These are phyloP conservation scores for Sclerodermus sp. DNA, from an alignment of 2,888 invertebrate species.

Conservation along the genomic window DNA sequence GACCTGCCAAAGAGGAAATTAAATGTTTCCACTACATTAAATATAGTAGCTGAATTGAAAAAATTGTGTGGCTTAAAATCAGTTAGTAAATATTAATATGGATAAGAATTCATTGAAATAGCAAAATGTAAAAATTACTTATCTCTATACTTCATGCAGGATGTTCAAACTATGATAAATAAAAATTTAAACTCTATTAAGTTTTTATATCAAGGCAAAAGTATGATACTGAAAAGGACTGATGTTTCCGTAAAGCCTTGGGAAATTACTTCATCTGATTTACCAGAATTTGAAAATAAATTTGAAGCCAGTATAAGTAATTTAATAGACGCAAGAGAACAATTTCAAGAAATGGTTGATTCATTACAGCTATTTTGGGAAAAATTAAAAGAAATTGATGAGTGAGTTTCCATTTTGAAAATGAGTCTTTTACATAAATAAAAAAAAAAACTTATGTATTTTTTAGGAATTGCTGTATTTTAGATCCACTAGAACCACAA, in stretches of 20 bases:
- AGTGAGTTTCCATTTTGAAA: conserved; percentile 28
- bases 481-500: conserved; percentile 47
- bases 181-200: conserved; percentile 35
- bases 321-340: conserved; percentile 29
- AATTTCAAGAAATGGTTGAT: conserved; percentile 36
- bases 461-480: conserved; percentile 47
- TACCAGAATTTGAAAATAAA: conserved; percentile 34
- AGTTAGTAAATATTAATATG: conserved; percentile 36
- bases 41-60: conserved; percentile 36
- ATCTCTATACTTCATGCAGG: conserved; percentile 20
- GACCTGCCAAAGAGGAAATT: neutral
- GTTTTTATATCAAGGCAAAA: conserved; percentile 35
- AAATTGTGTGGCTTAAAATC: conserved; percentile 28
- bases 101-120: neutral
- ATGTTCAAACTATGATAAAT: conserved; percentile 32
- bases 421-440: conserved; percentile 3
- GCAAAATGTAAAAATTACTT: neutral
- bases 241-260: conserved; percentile 13
- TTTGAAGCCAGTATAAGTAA: conserved; percentile 31
- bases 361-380: conserved; percentile 37
- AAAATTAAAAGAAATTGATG: conserved; percentile 42
- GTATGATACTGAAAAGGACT: conserved; percentile 32
- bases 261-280: conserved; percentile 35
- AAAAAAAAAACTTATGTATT: too few relatives aligned
- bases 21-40: neutral